These are phyloP conservation scores for Clanis bilineata DNA, from an alignment of 2,888 invertebrate species.

Conservation along the genomic window DNA sequence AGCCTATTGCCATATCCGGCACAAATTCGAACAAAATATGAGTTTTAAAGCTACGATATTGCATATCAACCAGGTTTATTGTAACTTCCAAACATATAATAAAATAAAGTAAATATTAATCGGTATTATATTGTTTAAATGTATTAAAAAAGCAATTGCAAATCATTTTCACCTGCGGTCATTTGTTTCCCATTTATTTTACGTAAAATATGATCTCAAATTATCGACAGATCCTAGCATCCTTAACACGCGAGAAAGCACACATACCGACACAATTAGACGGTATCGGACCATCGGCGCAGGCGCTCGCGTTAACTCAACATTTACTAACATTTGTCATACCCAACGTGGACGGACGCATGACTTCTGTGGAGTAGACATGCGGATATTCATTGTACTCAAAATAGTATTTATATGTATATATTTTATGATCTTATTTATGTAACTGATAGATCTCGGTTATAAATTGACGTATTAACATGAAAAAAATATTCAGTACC, in stretches of 20 bases:
- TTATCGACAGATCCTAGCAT: constrained; percentile 37
- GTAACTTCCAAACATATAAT: too few relatives aligned
- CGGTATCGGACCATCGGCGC: constrained; percentile 56
- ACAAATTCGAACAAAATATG: too few relatives aligned
- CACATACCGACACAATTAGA: constrained; percentile 70
- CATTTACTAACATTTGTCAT: constrained; percentile 72
- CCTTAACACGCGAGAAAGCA: constrained; percentile 45
- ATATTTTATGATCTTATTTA: background rate
- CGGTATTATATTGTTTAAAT: background rate
- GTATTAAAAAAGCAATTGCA: background rate
- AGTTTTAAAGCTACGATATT: too few relatives aligned
- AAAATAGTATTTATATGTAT: too few relatives aligned
- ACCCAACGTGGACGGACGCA: constrained; percentile 33
- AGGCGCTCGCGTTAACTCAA: constrained; percentile 58
- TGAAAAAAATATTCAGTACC: too few relatives aligned
- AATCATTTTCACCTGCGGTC: background rate
- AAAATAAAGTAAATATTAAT: too few relatives aligned
- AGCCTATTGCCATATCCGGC: too few relatives aligned
- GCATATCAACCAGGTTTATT: too few relatives aligned
- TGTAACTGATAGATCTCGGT: background rate
- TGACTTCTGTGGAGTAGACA: constrained; percentile 30
- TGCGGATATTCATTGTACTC: constrained; percentile 16
- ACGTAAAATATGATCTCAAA: constrained; percentile 3
- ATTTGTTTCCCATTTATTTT: background rate
- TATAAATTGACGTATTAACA: too few relatives aligned